Percentiles rank a stretch among this genome's conserved stretches.
phyloP scores from a whole-genome alignment of 1,140 invertebrate species.

The Orchesella cincta region DNA sequence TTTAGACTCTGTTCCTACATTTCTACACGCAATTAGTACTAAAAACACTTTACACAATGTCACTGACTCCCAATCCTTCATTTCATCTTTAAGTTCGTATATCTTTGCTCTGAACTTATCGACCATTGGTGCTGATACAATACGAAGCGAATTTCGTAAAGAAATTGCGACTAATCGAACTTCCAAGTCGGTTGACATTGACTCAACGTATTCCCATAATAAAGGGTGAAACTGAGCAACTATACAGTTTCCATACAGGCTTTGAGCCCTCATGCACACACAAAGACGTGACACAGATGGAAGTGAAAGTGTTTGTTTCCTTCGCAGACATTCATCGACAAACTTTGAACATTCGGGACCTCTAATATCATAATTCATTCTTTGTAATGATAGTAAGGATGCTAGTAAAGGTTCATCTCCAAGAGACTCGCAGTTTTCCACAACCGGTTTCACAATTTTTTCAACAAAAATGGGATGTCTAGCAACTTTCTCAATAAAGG shows the following conservation, averaged over 20 bases:
- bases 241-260: constrained; percentile 36
- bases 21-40: constrained; percentile 27
- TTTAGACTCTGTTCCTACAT: background rate
- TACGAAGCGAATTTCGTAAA: constrained; percentile 8
- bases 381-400: constrained; percentile 38
- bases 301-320: constrained; percentile 35
- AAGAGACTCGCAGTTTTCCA: constrained; percentile 28
- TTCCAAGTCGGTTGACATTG: constrained; percentile 34
- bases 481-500: constrained; percentile 32
- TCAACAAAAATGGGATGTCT: constrained; percentile 40
- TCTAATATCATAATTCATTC: constrained; percentile 35
- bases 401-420: constrained; percentile 47
- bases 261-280: constrained; percentile 33
- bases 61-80: constrained; percentile 4
- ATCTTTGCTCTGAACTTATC: constrained; percentile 19
- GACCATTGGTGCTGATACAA: constrained; percentile 22
- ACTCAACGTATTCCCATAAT: constrained; percentile 19
- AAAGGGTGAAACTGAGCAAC: constrained; percentile 38
- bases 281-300: constrained; percentile 43
- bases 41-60: constrained; percentile 41
- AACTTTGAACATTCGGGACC: constrained; percentile 27
- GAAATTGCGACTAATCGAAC: constrained; percentile 41
- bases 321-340: constrained; percentile 34
- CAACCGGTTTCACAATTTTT: constrained; percentile 34
- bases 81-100: background rate